Evolutionary conservation across 2,888 invertebrate species (phyloP), one percentile per base, ranked within the genome.

Genomic region (Athalia rosae): DNA sequence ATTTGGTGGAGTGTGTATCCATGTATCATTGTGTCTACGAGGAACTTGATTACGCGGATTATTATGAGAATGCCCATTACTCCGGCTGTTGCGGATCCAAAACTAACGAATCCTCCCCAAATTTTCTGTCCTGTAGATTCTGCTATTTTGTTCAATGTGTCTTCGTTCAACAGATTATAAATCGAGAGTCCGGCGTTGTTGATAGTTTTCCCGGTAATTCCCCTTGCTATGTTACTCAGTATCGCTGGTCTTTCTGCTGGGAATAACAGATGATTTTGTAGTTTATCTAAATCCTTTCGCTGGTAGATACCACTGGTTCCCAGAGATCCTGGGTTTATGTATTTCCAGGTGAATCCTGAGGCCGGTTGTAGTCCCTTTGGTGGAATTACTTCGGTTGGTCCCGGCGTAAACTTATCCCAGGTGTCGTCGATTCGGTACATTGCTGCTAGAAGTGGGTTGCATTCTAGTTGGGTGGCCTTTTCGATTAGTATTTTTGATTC

Each of bases 401-500:
- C 0, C 4, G 62, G 62, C 11, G 41, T 62, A 4, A 62, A 62
- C 7, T 53, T 53, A 53, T 53, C 53, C 83, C 84, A 84, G 53
- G 50, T n/a, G 0, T 77, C 76, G 7, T 80, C 78, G 3, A 83
- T 61, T 5, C 77, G 28, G 48, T 81, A 84, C 62, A 82, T 66
- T 0, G 81, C 41, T 0, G 84, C 82, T 3, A 81, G 64, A 3
- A 84, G 3, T 0, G 71, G 5, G 6, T 79, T 82, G 43, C 83
- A 84, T 0, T 79, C 77, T 1, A 79, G 56, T 64, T 80, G 67
- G 6, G 80, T 80, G 0, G 80, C 81, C 0, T 48, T 47, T 0
- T 56, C 59, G n/a, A 79, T 79, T 0, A 86, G 6, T 3, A 85
- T 78, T 9, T 79, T 79, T 0, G 82, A 83, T 4, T 81, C 48